phyloP scores from a whole-genome alignment of 2,888 invertebrate species.

The Parnassius mnemosyne region DNA sequence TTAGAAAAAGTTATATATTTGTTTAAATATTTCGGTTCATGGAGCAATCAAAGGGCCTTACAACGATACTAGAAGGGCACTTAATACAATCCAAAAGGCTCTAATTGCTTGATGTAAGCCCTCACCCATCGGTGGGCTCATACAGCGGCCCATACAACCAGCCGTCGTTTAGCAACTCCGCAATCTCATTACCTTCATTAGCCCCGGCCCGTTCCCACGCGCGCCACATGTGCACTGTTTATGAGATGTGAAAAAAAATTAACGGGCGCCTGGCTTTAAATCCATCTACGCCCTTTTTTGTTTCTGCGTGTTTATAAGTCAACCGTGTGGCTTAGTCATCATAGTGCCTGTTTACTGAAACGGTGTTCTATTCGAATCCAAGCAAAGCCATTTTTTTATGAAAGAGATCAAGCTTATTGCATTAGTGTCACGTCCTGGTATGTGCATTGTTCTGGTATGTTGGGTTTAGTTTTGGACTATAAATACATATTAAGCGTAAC shows the following conservation, averaged over 20 bases:
- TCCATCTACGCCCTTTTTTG: constrained; percentile 49
- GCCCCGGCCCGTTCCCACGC: constrained; percentile 58
- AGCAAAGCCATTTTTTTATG: too few species aligned
- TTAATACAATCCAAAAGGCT: constrained; percentile 6
- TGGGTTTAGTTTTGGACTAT: too few species aligned
- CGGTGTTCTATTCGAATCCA: too few species aligned
- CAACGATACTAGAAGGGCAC: neutral
- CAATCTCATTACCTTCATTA: constrained; percentile 65
- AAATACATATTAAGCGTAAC: too few species aligned
- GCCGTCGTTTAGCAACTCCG: constrained; percentile 60
- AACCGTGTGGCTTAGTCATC: too few species aligned
- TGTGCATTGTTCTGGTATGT: too few species aligned
- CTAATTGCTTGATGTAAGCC: constrained; percentile 22
- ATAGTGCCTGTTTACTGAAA: too few species aligned
- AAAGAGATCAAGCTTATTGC: too few species aligned
- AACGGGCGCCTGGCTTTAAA: constrained; percentile 52
- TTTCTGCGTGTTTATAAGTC: neutral
- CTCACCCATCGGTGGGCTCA: constrained; percentile 27
- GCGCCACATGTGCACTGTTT: constrained; percentile 66
- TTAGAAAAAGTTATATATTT: too few species aligned
- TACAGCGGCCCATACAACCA: constrained; percentile 40
- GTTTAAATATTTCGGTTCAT: too few species aligned
- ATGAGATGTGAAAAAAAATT: constrained; percentile 46
- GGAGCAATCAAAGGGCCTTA: too few species aligned
- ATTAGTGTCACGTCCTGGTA: too few species aligned